Conservation (phyloP, 1,140 invertebrate genomes). For the Drosophila rufa region DNA sequence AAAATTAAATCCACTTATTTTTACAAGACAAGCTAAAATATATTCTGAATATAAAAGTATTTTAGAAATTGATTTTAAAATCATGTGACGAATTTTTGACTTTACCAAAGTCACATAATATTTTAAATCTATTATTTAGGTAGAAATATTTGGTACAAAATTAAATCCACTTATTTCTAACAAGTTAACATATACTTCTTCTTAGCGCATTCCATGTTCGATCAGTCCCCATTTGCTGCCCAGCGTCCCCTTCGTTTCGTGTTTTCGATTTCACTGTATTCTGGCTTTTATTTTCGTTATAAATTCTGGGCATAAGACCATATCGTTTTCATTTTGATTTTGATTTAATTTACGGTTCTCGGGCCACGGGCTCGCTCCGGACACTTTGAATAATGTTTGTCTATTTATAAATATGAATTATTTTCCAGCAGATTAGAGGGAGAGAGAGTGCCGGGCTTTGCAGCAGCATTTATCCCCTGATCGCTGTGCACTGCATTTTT, state of each 20-base stretch:
- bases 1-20: too few species aligned
- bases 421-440: conserved; percentile 61
- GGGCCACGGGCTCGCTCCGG: conserved; percentile 44
- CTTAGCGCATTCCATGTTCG: conserved; percentile 12
- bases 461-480: conserved; percentile 28
- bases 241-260: conserved; percentile 21
- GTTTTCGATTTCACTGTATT: conserved; percentile 53
- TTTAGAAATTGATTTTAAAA: too few species aligned
- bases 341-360: conserved; percentile 84
- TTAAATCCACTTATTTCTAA: too few species aligned
- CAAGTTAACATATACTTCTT: background rate
- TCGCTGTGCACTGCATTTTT: conserved; percentile 69
- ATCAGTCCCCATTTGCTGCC: background rate
- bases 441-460: conserved; percentile 8
- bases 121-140: too few species aligned
- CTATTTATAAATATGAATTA: conserved; percentile 84
- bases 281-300: conserved; percentile 70
- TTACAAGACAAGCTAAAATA: too few species aligned
- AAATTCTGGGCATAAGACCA: conserved; percentile 75
- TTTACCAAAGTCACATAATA: too few species aligned
- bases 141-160: too few species aligned
- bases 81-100: too few species aligned
- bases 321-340: conserved; percentile 81
- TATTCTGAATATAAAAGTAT: background rate
- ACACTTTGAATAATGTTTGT: conserved; percentile 82